Evolutionary conservation across 2,888 invertebrate species (phyloP).

Genomic region (Drosophila longiperda): DNA sequence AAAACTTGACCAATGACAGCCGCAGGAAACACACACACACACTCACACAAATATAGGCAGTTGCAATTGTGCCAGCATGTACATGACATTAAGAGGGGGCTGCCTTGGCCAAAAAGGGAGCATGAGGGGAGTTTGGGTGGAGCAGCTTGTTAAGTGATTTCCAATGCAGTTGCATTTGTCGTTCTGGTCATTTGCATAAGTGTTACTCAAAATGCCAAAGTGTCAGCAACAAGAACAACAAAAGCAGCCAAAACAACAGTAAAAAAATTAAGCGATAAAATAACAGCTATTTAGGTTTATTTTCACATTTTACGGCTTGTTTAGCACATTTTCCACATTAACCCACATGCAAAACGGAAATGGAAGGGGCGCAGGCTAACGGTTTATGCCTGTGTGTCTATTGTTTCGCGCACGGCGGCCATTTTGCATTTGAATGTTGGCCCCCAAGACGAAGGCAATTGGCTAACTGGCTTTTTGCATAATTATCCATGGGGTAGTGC

Average conservation of each 20-base stretch:
- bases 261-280: slow-evolving; percentile 17
- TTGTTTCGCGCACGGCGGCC: slow-evolving; percentile 50
- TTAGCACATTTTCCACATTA: slow-evolving; percentile 77
- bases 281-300: slow-evolving; percentile 62
- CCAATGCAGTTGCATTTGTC: slow-evolving; percentile 74
- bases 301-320: slow-evolving; percentile 47
- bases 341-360: slow-evolving; percentile 63
- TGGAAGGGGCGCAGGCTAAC: slow-evolving; percentile 10
- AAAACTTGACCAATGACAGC: slow-evolving; percentile 53
- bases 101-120: slow-evolving; percentile 1
- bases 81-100: slow-evolving; percentile 47
- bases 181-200: slow-evolving; percentile 64
- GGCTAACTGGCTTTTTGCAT: slow-evolving; percentile 68
- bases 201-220: slow-evolving; percentile 55
- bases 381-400: slow-evolving; percentile 37
- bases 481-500: slow-evolving; percentile 60
- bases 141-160: slow-evolving; percentile 66
- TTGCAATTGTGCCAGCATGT: slow-evolving; percentile 29
- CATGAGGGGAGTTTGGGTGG: neutral
- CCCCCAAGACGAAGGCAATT: slow-evolving; percentile 55
- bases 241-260: neutral
- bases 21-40: slow-evolving; percentile 23
- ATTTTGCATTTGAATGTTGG: slow-evolving; percentile 48
- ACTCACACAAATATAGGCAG: slow-evolving; percentile 10
- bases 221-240: slow-evolving; percentile 21